These are phyloP conservation scores for Danaus chrysippus DNA, from an alignment of 2,888 invertebrate species.

Conservation along the genomic window DNA sequence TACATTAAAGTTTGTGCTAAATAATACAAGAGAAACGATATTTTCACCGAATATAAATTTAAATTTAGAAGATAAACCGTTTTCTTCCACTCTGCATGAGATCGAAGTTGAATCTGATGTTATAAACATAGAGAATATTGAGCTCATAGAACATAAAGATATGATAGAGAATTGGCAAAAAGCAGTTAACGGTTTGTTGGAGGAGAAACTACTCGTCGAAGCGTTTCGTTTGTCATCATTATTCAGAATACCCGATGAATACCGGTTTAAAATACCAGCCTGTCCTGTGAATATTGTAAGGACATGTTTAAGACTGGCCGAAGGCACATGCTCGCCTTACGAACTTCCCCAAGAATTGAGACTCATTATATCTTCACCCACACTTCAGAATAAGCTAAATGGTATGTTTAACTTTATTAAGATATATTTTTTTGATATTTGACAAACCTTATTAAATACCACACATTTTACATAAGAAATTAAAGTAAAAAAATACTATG, in stretches of 20 bases:
- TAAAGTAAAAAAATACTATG: no score
- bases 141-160: slow-evolving; percentile 59
- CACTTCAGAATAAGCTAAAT: slow-evolving; percentile 57
- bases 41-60: slow-evolving; percentile 52
- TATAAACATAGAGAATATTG: slow-evolving; percentile 61
- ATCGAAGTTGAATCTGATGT: slow-evolving; percentile 70
- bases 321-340: slow-evolving; percentile 80
- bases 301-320: slow-evolving; percentile 81
- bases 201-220: slow-evolving; percentile 77
- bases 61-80: slow-evolving; percentile 54
- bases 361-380: slow-evolving; percentile 70
- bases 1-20: slow-evolving; percentile 59
- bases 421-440: background rate
- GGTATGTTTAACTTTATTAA: slow-evolving; percentile 43
- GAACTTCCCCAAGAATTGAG: slow-evolving; percentile 83
- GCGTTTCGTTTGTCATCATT: slow-evolving; percentile 80
- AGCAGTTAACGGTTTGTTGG: slow-evolving; percentile 76
- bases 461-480: no score
- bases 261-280: slow-evolving; percentile 52
- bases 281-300: slow-evolving; percentile 79
- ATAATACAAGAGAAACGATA: slow-evolving; percentile 57
- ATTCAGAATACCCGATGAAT: slow-evolving; percentile 70
- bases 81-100: slow-evolving; percentile 59
- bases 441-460: no score
- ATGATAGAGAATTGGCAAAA: slow-evolving; percentile 65